Conservation (phyloP, 64 coral and sea anemone species). For the Montipora sp. region DNA sequence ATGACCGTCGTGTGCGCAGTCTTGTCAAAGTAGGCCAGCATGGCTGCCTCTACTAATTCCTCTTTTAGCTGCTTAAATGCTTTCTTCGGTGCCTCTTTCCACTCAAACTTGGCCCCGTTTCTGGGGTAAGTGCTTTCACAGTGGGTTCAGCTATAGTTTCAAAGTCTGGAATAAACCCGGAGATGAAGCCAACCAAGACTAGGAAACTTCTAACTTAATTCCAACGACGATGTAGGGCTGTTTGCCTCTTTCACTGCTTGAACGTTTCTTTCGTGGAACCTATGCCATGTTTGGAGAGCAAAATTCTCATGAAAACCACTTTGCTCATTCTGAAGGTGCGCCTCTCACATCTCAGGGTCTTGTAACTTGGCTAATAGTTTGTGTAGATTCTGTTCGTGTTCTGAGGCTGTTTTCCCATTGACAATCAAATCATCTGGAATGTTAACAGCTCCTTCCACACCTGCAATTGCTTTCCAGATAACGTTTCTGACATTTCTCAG, state of each 20-base stretch:
- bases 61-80: background rate
- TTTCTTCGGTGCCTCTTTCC: background rate
- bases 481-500: constrained; percentile 11
- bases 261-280: background rate
- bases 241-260: background rate
- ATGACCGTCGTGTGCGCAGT: constrained; percentile 2
- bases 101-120: background rate
- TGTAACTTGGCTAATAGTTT: background rate
- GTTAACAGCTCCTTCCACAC: background rate
- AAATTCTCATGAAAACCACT: constrained; percentile 45
- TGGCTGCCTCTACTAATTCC: background rate
- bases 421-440: constrained; percentile 38
- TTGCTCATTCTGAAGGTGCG: constrained; percentile 33
- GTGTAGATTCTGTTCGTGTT: constrained; percentile 33
- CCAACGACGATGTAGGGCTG: background rate
- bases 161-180: background rate
- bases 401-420: constrained; percentile 1
- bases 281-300: constrained; percentile 36
- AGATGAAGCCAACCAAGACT: constrained; percentile 2
- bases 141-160: background rate
- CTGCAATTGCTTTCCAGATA: constrained; percentile 12
- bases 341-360: constrained; percentile 35
- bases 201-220: constrained; percentile 14
- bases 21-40: constrained; percentile 34
- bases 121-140: background rate